phyloP scores from a whole-genome alignment of 2,797 vertebrate genomes.

The Sebastes ruberrimus region DNA sequence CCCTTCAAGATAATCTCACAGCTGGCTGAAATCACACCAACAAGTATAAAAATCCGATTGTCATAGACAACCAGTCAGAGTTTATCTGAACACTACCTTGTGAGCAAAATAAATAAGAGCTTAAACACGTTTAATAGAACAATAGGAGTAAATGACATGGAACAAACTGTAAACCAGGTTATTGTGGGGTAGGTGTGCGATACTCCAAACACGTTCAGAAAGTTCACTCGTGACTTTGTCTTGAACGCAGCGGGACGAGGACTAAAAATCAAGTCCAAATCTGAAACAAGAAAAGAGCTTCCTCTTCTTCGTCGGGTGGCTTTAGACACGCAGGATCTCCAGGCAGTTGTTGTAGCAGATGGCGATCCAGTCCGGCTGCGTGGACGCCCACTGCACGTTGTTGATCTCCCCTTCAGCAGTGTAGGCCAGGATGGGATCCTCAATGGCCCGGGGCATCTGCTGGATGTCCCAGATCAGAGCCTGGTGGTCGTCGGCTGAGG shows the following conservation, averaged over 20 bases:
- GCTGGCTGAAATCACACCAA: conserved; percentile 56
- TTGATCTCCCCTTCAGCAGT: conserved; percentile 99
- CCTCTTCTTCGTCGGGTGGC: not conserved
- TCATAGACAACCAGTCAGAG: conserved; percentile 16
- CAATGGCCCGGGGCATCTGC: conserved; percentile 98
- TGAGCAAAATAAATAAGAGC: conserved; percentile 77
- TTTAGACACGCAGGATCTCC: conserved; percentile 96
- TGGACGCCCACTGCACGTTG: conserved; percentile 99
- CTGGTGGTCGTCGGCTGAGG: conserved; percentile 95
- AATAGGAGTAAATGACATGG: conserved; percentile 25
- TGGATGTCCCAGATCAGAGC: conserved; percentile 99
- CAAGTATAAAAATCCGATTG: conserved; percentile 42
- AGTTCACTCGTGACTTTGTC: conserved; percentile 51
- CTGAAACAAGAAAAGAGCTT: conserved; percentile 15
- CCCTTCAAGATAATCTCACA: conserved; percentile 53
- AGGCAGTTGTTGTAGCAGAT: conserved; percentile 99
- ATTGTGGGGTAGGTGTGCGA: conserved; percentile 39
- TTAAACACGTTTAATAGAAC: conserved; percentile 50
- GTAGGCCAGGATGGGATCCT: conserved; percentile 98
- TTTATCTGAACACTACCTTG: conserved; percentile 44
- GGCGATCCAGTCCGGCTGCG: conserved; percentile 98
- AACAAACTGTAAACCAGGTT: conserved; percentile 67
- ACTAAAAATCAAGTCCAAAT: conserved; percentile 51
- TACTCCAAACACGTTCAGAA: conserved; percentile 41
- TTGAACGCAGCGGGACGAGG: conserved; percentile 32